phyloP scores from a whole-genome alignment of 2,797 vertebrate species.

The Manis crassicaudata region DNA sequence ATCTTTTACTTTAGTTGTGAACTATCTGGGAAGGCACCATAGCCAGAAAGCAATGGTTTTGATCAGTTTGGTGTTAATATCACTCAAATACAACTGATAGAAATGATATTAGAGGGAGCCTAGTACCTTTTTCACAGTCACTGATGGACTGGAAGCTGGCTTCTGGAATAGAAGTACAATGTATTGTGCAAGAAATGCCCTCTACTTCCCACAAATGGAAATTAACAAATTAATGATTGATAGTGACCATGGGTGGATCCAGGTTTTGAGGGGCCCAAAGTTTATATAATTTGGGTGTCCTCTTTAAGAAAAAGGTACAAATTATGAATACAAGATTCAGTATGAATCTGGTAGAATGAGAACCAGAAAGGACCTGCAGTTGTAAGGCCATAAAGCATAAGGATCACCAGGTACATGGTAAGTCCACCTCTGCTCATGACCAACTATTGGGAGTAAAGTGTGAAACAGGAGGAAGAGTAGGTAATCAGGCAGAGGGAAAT shows the following conservation, averaged over 20 bases:
- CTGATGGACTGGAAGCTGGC: background rate
- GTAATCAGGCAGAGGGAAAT: constrained; percentile 36
- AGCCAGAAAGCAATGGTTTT: constrained; percentile 41
- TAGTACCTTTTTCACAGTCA: background rate
- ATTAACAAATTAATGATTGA: constrained; percentile 39
- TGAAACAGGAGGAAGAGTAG: constrained; percentile 26
- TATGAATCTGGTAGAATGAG: constrained; percentile 35
- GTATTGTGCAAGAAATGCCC: constrained; percentile 19
- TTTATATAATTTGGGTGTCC: background rate
- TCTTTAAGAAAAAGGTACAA: constrained; percentile 36
- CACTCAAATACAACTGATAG: background rate
- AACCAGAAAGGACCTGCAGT: background rate
- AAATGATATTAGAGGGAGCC: constrained; percentile 20
- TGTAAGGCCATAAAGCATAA: background rate
- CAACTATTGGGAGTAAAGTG: constrained; percentile 28
- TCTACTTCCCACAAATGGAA: background rate
- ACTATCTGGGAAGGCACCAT: constrained; percentile 11
- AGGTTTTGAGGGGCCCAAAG: constrained; percentile 24
- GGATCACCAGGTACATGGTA: background rate
- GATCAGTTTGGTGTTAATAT: constrained; percentile 45
- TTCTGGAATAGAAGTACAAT: constrained; percentile 2
- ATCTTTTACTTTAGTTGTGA: constrained; percentile 38
- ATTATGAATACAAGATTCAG: constrained; percentile 20
- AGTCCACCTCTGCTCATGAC: constrained; percentile 36
- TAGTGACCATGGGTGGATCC: background rate